phyloP scores from a whole-genome alignment of 2,888 invertebrate species.

The Clitarchus hookeri region DNA sequence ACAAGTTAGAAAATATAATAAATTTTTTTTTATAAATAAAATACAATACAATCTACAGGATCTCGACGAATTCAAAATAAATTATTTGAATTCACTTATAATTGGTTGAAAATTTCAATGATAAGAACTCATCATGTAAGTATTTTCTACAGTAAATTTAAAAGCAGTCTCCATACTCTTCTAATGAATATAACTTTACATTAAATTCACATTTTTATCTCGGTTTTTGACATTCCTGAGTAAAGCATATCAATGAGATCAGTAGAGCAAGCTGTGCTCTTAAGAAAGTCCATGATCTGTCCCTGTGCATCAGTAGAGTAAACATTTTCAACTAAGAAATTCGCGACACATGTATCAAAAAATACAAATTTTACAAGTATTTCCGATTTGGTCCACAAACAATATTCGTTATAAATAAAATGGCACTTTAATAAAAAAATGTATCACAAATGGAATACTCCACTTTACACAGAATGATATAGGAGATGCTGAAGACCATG shows the following conservation, averaged over 20 bases:
- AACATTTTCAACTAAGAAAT: background rate
- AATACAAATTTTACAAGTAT: conserved; percentile 1
- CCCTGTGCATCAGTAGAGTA: background rate
- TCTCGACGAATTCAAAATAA: background rate
- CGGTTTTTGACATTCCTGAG: background rate
- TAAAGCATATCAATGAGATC: background rate
- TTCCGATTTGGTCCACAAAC: background rate
- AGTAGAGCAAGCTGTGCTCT: background rate
- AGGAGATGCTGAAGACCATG: background rate
- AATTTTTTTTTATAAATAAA: background rate
- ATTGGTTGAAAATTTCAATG: no score
- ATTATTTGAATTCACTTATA: background rate
- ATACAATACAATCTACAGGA: background rate
- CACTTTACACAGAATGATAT: background rate
- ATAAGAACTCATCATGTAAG: no score
- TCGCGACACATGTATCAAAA: background rate
- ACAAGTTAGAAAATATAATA: no score
- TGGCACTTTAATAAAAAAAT: background rate
- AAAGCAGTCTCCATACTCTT: no score
- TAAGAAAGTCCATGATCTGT: background rate
- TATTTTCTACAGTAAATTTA: no score
- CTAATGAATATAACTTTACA: no score
- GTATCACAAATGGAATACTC: background rate
- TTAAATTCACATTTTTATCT: background rate
- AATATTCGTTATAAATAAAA: background rate